Conservation (phyloP, 1,140 invertebrate genomes). For the Manduca sexta region DNA sequence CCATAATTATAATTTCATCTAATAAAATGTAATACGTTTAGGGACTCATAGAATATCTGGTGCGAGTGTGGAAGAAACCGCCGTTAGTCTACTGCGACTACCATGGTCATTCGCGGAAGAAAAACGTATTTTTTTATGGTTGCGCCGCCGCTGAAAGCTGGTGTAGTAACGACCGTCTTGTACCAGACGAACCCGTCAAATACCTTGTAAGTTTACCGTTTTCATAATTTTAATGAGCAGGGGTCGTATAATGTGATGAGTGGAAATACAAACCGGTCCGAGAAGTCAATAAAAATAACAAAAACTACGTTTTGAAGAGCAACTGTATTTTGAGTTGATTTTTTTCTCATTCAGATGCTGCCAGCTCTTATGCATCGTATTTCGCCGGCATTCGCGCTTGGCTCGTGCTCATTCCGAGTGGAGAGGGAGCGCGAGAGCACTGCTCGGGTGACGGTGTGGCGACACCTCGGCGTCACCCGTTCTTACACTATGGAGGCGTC, state of each 20-base stretch:
- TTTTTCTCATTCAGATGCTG: slow-evolving; percentile 71
- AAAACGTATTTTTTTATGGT: slow-evolving; percentile 93
- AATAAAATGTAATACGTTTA: slow-evolving; percentile 20
- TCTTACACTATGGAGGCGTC: slow-evolving; percentile 92
- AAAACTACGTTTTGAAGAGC: too few relatives aligned
- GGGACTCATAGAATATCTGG: slow-evolving; percentile 79
- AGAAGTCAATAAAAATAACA: too few relatives aligned
- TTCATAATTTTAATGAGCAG: too few relatives aligned
- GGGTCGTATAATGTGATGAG: too few relatives aligned
- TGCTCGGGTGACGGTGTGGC: slow-evolving; percentile 89
- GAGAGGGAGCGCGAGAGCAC: slow-evolving; percentile 87
- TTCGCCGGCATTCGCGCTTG: slow-evolving; percentile 81
- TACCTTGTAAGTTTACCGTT: slow-evolving; percentile 72
- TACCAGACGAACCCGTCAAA: slow-evolving; percentile 74
- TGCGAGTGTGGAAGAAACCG: slow-evolving; percentile 74
- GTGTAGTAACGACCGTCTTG: slow-evolving; percentile 74
- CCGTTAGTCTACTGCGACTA: slow-evolving; percentile 90
- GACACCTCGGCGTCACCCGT: slow-evolving; percentile 82
- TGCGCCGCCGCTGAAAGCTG: slow-evolving; percentile 82
- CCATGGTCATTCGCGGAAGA: slow-evolving; percentile 90
- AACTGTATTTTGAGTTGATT: too few relatives aligned
- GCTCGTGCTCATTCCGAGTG: slow-evolving; percentile 85
- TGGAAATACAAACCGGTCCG: too few relatives aligned
- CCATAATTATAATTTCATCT: not conserved
- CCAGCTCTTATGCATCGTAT: slow-evolving; percentile 81